phyloP scores from a whole-genome alignment of 1,140 invertebrate species.

The Dreissena polymorpha region DNA sequence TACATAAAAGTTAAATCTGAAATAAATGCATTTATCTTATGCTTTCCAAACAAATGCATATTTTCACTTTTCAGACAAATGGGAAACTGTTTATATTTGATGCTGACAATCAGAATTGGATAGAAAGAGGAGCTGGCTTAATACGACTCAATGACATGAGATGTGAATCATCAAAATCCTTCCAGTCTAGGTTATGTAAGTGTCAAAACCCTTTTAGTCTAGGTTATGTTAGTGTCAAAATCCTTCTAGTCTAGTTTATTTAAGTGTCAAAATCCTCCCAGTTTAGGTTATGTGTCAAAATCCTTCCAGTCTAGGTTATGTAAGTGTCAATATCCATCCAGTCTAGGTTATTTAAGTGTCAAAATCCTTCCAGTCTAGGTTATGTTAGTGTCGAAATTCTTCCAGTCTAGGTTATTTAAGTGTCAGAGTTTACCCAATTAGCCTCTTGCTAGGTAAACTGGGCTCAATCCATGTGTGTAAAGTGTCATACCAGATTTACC shows the following conservation, averaged over 20 bases:
- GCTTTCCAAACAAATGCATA: too few species aligned
- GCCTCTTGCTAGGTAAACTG: conserved; percentile 76
- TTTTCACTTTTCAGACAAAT: conserved; percentile 84
- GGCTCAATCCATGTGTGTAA: too few species aligned
- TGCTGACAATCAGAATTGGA: conserved; percentile 86
- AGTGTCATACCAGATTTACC: too few species aligned
- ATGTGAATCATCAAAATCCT: conserved; percentile 49
- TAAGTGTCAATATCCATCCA: too few species aligned
- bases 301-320: conserved; percentile 77
- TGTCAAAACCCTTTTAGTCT: conserved; percentile 71
- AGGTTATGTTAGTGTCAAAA: too few species aligned
- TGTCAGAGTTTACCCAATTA: conserved; percentile 73
- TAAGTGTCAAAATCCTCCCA: conserved; percentile 72
- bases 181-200: too few species aligned
- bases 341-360: too few species aligned
- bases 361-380: conserved; percentile 74
- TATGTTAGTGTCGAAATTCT: conserved; percentile 76
- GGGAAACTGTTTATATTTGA: conserved; percentile 96
- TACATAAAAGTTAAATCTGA: too few species aligned
- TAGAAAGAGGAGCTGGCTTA: conserved; percentile 93
- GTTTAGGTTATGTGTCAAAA: conserved; percentile 72
- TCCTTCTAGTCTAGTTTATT: too few species aligned
- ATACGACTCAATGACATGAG: conserved; percentile 88
- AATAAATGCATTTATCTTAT: too few species aligned
- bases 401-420: too few species aligned